These are phyloP conservation scores for Reticulitermes speratus DNA, from an alignment of 1,140 invertebrate genomes.

Conservation along the genomic window DNA sequence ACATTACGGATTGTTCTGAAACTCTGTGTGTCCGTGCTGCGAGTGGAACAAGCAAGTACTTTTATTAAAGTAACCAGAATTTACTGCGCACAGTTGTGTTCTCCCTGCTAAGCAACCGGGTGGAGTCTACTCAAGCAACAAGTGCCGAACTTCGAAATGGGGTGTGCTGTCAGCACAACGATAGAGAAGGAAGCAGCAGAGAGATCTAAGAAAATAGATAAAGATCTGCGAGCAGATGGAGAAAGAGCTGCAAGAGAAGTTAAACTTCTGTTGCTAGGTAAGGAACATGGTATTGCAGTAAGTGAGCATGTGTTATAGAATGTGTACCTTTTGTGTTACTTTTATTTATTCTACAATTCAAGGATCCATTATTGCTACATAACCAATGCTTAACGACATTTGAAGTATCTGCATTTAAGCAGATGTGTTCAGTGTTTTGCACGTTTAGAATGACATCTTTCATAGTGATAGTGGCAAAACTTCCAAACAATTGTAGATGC, in stretches of 20 bases:
- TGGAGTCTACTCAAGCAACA: slow-evolving; percentile 28
- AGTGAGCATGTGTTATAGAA: neutral
- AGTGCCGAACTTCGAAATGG: slow-evolving; percentile 55
- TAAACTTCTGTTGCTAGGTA: slow-evolving; percentile 83
- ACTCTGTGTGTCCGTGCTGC: neutral
- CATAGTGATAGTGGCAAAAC: too few relatives aligned
- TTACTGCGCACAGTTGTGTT: neutral
- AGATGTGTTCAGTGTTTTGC: too few relatives aligned
- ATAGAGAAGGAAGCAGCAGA: slow-evolving; percentile 79
- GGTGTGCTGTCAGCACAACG: slow-evolving; percentile 75
- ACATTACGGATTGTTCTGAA: neutral
- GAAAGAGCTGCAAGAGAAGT: slow-evolving; percentile 84
- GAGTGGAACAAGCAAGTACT: neutral
- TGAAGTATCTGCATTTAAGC: too few relatives aligned
- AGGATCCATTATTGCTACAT: too few relatives aligned
- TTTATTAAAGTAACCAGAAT: neutral
- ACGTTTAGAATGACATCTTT: too few relatives aligned
- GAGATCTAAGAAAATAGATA: slow-evolving; percentile 87
- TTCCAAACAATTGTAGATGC: too few relatives aligned
- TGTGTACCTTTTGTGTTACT: too few relatives aligned
- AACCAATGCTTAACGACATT: too few relatives aligned
- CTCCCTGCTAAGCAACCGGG: slow-evolving; percentile 23
- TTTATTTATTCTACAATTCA: too few relatives aligned
- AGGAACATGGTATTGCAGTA: slow-evolving; percentile 37
- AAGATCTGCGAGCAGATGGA: slow-evolving; percentile 77